A percentile compares a stretch with the other conserved stretches of the same genome.
Conservation (phyloP, 1,140 invertebrate species). For the Adelges cooleyi region DNA sequence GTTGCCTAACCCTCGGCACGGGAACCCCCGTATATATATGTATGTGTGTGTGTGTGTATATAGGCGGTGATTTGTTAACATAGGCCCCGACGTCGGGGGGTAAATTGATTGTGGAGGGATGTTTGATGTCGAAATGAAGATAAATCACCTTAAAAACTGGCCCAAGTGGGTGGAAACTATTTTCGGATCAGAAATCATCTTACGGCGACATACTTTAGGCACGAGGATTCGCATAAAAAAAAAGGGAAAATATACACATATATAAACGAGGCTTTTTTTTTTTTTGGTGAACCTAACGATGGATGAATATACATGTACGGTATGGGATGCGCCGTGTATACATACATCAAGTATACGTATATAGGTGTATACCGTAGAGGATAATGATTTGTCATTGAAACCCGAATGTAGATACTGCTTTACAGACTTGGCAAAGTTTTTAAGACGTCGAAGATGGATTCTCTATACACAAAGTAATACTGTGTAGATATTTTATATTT, state of each 20-base stretch:
- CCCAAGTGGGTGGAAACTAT: slow-evolving; percentile 24
- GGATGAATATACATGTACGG: background rate
- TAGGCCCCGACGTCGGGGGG: slow-evolving; percentile 6
- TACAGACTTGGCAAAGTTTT: too few relatives aligned
- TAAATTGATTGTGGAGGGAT: slow-evolving; percentile 29
- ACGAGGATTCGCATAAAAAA: background rate
- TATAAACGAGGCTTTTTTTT: background rate
- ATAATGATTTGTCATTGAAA: too few relatives aligned
- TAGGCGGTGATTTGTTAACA: slow-evolving; percentile 27
- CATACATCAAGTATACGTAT: too few relatives aligned
- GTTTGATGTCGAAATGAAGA: slow-evolving; percentile 27
- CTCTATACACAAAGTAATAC: too few relatives aligned
- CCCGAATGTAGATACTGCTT: too few relatives aligned
- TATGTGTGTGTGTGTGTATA: background rate
- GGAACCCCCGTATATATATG: background rate
- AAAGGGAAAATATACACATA: too few relatives aligned
- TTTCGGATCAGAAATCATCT: slow-evolving; percentile 8
- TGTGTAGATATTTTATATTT: too few relatives aligned
- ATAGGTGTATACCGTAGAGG: too few relatives aligned
- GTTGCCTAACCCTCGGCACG: background rate
- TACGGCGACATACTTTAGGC: background rate
- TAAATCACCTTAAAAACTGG: slow-evolving; percentile 22
- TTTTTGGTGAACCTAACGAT: background rate
- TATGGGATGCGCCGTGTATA: background rate
- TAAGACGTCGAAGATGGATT: too few relatives aligned